Conservation (phyloP, 2,888 invertebrate species). For the Linnaemya vulpina region DNA sequence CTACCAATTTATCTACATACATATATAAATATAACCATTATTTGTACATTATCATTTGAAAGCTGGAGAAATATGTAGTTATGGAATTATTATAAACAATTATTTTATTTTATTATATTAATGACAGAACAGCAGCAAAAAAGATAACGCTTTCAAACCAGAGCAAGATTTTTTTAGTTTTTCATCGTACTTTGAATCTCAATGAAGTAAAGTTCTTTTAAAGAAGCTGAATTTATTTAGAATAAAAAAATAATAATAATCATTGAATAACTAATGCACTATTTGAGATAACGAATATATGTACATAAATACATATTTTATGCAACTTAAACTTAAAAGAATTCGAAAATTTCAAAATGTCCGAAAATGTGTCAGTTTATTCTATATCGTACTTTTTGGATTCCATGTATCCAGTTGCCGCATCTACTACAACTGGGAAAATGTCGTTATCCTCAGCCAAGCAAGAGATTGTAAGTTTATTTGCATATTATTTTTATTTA, state of each 20-base stretch:
- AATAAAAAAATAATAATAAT: conserved; percentile 1
- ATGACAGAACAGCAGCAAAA: conserved; percentile 47
- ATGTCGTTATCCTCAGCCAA: conserved; percentile 1
- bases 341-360: conserved; percentile 73
- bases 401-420: conserved; percentile 70
- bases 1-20: conserved; percentile 24
- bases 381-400: conserved; percentile 79
- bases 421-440: conserved; percentile 51
- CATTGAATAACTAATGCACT: neutral
- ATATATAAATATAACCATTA: conserved; percentile 27
- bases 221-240: conserved; percentile 1
- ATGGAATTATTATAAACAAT: conserved; percentile 60
- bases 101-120: conserved; percentile 53
- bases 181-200: conserved; percentile 64
- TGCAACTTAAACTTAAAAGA: neutral
- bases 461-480: conserved; percentile 57
- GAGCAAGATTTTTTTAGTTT: conserved; percentile 63
- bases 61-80: conserved; percentile 28
- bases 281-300: neutral
- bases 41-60: conserved; percentile 51
- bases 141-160: conserved; percentile 54
- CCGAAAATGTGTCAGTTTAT: conserved; percentile 76
- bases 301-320: neutral
- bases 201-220: conserved; percentile 45
- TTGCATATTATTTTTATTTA: conserved; percentile 1